Percentiles rank a stretch among this genome's conserved stretches.
These are phyloP conservation scores for Sphenopsis melanotis DNA, from an alignment of 2,797 vertebrate genomes.

Conservation along the genomic window DNA sequence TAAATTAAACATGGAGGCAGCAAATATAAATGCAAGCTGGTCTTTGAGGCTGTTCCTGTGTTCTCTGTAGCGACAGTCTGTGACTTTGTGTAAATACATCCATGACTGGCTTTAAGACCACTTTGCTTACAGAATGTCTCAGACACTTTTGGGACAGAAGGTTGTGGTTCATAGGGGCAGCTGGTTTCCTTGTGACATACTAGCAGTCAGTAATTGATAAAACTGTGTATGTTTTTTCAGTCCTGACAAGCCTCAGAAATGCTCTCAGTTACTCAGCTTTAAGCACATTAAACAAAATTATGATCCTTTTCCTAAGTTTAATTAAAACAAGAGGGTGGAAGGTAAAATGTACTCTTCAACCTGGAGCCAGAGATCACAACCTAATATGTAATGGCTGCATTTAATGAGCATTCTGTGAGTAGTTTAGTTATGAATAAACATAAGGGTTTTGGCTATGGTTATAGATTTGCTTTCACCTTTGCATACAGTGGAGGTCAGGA, in stretches of 20 bases:
- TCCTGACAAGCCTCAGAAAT: background rate
- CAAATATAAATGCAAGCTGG: background rate
- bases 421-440: constrained; percentile 52
- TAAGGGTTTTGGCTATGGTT: background rate
- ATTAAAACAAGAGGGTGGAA: constrained; percentile 16
- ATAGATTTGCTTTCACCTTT: constrained; percentile 39
- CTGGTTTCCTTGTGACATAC: background rate
- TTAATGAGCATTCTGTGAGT: constrained; percentile 50
- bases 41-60: background rate
- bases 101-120: background rate
- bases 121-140: background rate
- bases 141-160: background rate
- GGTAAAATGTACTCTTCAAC: constrained; percentile 17
- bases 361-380: constrained; percentile 27
- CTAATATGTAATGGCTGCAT: constrained; percentile 5
- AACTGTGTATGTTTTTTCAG: background rate
- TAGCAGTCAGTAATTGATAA: background rate
- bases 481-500: background rate
- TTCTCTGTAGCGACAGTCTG: background rate
- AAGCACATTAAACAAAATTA: background rate
- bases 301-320: background rate
- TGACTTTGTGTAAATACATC: background rate
- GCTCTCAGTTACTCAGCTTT: background rate
- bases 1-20: background rate
- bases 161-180: background rate